Percentiles rank a stretch among this genome's conserved stretches.
Evolutionary conservation across 2,113 vertebrate genomes (phyloP).

Genomic region (Strix uralensis): DNA sequence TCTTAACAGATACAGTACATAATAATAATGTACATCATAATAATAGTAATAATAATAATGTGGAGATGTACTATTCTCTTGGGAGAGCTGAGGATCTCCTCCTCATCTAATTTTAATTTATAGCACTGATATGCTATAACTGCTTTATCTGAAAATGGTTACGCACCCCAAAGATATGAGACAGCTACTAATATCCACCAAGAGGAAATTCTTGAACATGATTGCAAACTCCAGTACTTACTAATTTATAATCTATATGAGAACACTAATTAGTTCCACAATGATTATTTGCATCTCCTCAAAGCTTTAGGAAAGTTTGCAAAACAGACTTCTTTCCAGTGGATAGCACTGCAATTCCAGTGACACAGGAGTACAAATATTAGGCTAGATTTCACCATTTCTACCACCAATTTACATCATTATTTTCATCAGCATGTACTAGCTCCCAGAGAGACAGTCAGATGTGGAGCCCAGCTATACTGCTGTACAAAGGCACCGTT

Average conservation of each 20-base stretch:
- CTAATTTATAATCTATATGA: not conserved
- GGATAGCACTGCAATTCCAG: not conserved
- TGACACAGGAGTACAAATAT: not conserved
- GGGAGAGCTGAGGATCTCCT: not conserved
- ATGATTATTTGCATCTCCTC: not conserved
- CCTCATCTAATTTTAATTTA: slow-evolving; percentile 1
- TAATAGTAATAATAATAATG: not conserved
- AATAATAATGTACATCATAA: not conserved
- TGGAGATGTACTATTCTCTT: not conserved
- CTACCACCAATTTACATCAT: not conserved
- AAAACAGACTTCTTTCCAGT: not conserved
- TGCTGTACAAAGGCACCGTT: not conserved
- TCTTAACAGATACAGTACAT: not conserved
- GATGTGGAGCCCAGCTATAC: not conserved
- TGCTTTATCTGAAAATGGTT: not conserved
- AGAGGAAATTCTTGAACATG: not conserved
- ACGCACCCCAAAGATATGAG: not conserved
- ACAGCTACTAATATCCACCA: not conserved
- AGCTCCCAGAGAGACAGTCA: not conserved
- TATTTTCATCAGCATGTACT: not conserved
- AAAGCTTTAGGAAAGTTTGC: not conserved
- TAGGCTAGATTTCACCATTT: not conserved
- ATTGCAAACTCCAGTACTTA: not conserved
- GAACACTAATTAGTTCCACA: not conserved
- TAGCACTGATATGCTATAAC: not conserved